Evolutionary conservation across 2,113 vertebrate species (phyloP), one percentile per base, ranked within the genome.

Genomic region (Syrrhaptes paradoxus): DNA sequence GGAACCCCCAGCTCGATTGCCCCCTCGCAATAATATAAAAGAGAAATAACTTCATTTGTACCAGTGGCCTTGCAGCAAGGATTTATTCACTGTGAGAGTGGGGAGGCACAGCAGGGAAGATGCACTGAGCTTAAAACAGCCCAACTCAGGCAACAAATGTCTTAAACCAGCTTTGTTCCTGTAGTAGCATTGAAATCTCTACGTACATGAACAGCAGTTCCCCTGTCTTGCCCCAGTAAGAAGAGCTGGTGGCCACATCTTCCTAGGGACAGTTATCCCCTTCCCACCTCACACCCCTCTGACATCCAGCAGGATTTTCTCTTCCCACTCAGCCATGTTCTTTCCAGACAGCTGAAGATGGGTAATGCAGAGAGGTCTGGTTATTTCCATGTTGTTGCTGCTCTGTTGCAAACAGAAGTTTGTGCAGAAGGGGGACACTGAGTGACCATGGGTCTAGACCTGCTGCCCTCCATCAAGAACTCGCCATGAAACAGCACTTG

Each of bases 401-500:
- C 36, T 58, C 51, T 41, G 57, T 32, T 59, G 51, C 81, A 59
- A 32, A 52, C 9, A 22, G 32, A 24, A 51, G 54, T 18, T 71
- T 65, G 52, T 14, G 34, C 5, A 14, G 34, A 45, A 76, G 17
- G 6, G 13, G 38, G 17, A 41, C 4, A 22, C 16, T 2, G 11
- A 38, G 22, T 45, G 17, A 11, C 29, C 29, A 7, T 2, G 28
- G 2, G 18, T 7, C 32, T 54, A 9, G 26, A 6, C 10, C 32
- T 26, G 58, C 38, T 61, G 41, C 52, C 41, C 51, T 62, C 48
- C 28, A 4, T 4, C 51, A 17, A 17, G 55, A 38, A 17, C 38
- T 8, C 24, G 6, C 45, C 28, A 3, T 1, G 25, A 24, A 51
- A 28, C 12, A 34, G 29, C 46, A 7, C 12, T 34, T 1, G 1